Conservation (phyloP, 2,797 vertebrate species). For the Squalus acanthias region DNA sequence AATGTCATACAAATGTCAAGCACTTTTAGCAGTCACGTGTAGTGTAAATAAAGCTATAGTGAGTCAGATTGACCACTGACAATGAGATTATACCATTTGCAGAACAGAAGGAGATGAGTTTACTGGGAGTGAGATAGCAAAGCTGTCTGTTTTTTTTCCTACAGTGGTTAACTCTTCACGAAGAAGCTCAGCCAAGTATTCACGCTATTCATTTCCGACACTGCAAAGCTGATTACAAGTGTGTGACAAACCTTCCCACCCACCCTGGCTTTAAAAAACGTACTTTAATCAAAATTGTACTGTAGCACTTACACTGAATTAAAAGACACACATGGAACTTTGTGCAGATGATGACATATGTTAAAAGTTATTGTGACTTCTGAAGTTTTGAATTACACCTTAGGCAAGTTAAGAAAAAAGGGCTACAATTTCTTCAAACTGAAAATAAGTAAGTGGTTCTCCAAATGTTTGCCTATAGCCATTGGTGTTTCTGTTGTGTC, state of each 20-base stretch:
- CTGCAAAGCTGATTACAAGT: not conserved
- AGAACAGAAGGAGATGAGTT: not conserved
- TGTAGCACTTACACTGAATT: constrained; percentile 16
- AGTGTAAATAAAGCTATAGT: not conserved
- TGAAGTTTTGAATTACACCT: constrained; percentile 38
- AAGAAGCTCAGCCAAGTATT: not conserved
- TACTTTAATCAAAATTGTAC: constrained; percentile 9
- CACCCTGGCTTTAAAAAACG: not conserved
- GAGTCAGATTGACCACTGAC: not conserved
- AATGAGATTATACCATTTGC: not conserved
- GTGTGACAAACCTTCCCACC: not conserved
- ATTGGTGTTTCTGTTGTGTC: constrained; percentile 45
- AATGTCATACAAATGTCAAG: not conserved
- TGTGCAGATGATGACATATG: constrained; percentile 30
- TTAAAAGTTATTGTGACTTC: constrained; percentile 37
- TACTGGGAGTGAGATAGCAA: not conserved
- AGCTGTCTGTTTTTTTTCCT: not conserved
- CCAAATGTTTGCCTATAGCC: constrained; percentile 36
- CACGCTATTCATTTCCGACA: not conserved
- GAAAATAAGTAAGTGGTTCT: constrained; percentile 34
- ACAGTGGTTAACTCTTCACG: not conserved
- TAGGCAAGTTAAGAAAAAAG: constrained; percentile 22
- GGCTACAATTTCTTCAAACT: constrained; percentile 28
- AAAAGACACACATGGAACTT: constrained; percentile 28
- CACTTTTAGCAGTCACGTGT: not conserved